Evolutionary conservation across 2,888 invertebrate genomes (phyloP), one percentile per base, ranked within the genome.

Genomic region (Iphiclides podalirius): DNA sequence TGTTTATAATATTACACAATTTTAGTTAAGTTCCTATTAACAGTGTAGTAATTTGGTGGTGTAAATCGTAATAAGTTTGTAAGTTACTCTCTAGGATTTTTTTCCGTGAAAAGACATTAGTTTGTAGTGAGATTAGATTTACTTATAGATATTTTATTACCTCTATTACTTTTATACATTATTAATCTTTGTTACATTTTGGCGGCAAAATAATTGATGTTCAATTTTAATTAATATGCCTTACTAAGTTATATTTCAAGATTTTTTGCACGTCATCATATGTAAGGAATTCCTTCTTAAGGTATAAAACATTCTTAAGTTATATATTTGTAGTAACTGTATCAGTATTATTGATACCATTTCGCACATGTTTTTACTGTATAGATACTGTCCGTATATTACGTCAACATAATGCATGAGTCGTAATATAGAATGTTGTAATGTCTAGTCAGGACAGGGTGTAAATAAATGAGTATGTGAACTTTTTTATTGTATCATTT

Each of bases 61-160:
- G 4, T 12, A 40, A 23, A 36, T 36, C 35, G 36, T 13, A 54
- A 40, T 33, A 38, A 47, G n/a, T 46, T 52, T 44, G 14, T 28
- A 57, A 58, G 59, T 56, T 62, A 62, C 57, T 61, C n/a, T n/a
- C 57, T 16, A 47, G 53, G 40, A 52, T 49, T 54, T 36, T 40
- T n/a, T n/a, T 41, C 16, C 33, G 34, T 38, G 37, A 46, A 46
- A 52, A 41, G 51, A 52, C 36, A 46, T 33, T 52, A 51, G 41
- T 20, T 43, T 33, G 16, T 44, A 44, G 37, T 38, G 33, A 49
- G 33, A 39, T 43, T 41, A 40, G 14, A 42, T n/a, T 42, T 34
- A 23, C 13, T 14, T 13, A 23, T 36, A 35, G 43, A 45, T 44
- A 57, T 52, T 46, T 48, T 55, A 56, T 14, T 11, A 38, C 23